These are phyloP conservation scores for Odontothrips loti DNA, from an alignment of 2,888 invertebrate genomes.

Conservation along the genomic window DNA sequence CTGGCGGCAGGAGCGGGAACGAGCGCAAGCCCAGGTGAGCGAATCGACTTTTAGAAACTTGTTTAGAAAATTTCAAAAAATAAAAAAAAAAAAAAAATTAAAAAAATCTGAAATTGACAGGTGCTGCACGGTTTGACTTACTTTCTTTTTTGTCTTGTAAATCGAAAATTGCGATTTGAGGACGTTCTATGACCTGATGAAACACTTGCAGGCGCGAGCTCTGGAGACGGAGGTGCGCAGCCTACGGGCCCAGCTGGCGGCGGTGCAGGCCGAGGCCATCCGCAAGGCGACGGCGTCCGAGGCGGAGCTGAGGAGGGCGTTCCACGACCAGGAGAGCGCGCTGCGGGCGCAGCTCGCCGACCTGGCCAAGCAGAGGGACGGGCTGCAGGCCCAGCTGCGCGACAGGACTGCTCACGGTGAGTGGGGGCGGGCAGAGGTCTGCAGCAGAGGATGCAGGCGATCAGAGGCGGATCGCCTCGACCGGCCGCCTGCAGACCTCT, in stretches of 20 bases:
- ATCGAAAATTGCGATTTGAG: too few relatives aligned
- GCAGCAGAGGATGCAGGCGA: too few relatives aligned
- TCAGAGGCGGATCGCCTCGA: too few relatives aligned
- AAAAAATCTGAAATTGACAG: too few relatives aligned
- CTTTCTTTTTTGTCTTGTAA: too few relatives aligned
- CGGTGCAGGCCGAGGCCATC: not conserved
- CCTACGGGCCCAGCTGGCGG: not conserved
- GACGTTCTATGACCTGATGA: not conserved
- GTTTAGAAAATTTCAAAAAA: not conserved
- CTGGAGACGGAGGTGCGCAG: slow-evolving; percentile 2
- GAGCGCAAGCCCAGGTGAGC: not conserved
- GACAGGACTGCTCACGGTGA: not conserved
- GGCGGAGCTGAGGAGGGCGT: not conserved
- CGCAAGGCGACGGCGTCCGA: not conserved
- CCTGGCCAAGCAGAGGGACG: not conserved
- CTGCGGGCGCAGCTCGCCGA: slow-evolving; percentile 4
- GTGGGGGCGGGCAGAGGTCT: not conserved
- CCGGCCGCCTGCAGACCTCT: too few relatives aligned
- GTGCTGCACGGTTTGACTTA: too few relatives aligned
- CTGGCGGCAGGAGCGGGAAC: slow-evolving; percentile 7
- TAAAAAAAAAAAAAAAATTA: too few relatives aligned
- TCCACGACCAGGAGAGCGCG: slow-evolving; percentile 4
- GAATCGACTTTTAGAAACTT: not conserved
- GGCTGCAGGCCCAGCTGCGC: slow-evolving; percentile 6
- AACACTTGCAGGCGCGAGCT: not conserved